Evolutionary conservation across 2,113 vertebrate genomes (phyloP).

Genomic region (Hippotragus niger): DNA sequence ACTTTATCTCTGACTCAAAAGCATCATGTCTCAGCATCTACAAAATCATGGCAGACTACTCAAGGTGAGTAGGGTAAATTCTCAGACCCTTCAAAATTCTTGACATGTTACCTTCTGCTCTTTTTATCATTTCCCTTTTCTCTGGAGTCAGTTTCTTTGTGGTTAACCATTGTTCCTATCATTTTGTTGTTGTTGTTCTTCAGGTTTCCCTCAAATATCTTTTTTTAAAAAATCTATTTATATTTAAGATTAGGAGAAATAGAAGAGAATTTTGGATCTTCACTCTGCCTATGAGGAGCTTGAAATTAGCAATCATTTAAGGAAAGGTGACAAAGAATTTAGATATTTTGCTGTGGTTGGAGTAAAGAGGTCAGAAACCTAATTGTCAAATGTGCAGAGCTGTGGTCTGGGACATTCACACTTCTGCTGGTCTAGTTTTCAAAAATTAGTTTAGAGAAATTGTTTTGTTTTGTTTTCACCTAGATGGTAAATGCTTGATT

Average conservation of each 20-base stretch:
- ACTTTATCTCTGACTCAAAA: not conserved
- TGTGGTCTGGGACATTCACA: not conserved
- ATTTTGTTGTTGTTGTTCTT: not conserved
- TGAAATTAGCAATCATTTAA: not conserved
- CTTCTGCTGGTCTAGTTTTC: not conserved
- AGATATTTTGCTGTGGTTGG: not conserved
- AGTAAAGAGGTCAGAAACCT: not conserved
- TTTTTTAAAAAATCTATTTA: not conserved
- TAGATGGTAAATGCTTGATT: not conserved
- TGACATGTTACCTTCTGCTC: not conserved
- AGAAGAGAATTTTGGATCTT: not conserved
- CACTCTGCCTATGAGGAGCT: not conserved
- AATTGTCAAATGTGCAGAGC: not conserved
- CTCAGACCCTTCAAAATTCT: not conserved
- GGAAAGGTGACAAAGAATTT: not conserved
- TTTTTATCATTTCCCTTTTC: not conserved
- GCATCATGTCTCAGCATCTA: not conserved
- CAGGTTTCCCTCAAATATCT: not conserved
- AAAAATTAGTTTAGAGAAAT: not conserved
- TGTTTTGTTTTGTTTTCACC: not conserved
- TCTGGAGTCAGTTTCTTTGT: not conserved
- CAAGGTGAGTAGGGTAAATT: not conserved
- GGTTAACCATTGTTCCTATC: not conserved
- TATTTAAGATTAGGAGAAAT: not conserved
- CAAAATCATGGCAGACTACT: not conserved